Evolutionary conservation across 2,888 invertebrate species (phyloP).

Genomic region (Leucania comma): DNA sequence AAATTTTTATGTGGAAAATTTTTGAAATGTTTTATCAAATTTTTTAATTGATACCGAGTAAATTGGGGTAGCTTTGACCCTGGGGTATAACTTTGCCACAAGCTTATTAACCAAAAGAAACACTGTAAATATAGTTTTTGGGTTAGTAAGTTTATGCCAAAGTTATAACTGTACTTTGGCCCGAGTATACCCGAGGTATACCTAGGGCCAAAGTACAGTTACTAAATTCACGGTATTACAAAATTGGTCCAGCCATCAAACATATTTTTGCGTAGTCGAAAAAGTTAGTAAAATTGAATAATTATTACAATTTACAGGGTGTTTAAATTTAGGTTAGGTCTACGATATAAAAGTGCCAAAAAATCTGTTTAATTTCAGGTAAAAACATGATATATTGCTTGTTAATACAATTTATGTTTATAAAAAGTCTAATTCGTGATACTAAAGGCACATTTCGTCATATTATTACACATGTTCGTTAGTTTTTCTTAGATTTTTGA

Average conservation of each 20-base stretch:
- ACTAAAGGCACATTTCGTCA: constrained; percentile 24
- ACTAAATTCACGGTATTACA: not conserved
- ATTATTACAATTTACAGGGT: constrained; percentile 7
- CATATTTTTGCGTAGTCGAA: constrained; percentile 9
- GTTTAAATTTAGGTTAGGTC: constrained; percentile 19
- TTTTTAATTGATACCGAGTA: not conserved
- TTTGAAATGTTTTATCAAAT: not conserved
- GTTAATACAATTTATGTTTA: constrained; percentile 9
- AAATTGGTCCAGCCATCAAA: constrained; percentile 49
- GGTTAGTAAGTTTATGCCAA: too few relatives aligned
- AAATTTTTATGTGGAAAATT: constrained; percentile 9
- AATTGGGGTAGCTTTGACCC: too few relatives aligned
- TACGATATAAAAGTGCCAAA: constrained; percentile 20
- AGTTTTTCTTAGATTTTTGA: not conserved
- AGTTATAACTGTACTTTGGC: too few relatives aligned
- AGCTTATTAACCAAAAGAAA: too few relatives aligned
- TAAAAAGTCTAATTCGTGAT: constrained; percentile 21
- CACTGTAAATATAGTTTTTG: too few relatives aligned
- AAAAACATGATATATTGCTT: constrained; percentile 15
- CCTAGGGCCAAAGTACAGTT: too few relatives aligned
- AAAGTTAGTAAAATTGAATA: not conserved
- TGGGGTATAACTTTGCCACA: too few relatives aligned
- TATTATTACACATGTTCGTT: constrained; percentile 7
- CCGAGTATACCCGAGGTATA: too few relatives aligned
- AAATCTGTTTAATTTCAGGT: not conserved